Evolutionary conservation across 2,797 vertebrate species (phyloP).

Genomic region (Hafferia zeledoni): DNA sequence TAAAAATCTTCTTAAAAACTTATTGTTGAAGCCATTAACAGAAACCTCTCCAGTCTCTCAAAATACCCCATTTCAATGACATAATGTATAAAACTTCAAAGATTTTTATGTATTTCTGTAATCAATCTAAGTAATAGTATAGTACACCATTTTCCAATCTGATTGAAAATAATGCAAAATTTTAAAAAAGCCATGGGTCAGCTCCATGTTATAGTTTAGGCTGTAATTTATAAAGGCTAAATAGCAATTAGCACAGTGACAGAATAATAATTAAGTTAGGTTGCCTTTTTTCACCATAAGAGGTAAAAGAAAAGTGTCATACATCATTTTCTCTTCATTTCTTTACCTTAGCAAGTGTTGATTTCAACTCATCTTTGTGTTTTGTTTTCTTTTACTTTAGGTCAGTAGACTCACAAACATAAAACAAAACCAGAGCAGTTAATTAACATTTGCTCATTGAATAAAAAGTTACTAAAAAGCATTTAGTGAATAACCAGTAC

Average conservation of each 20-base stretch:
- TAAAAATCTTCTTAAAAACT: background rate
- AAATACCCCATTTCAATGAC: background rate
- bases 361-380: background rate
- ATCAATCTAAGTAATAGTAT: background rate
- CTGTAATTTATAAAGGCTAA: constrained; percentile 27
- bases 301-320: background rate
- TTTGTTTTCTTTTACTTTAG: background rate
- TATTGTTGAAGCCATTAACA: background rate
- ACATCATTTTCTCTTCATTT: background rate
- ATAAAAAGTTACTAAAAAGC: background rate
- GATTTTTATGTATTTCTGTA: background rate
- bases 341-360: background rate
- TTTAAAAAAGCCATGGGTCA: background rate
- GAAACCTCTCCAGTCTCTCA: background rate
- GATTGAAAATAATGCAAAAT: background rate
- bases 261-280: constrained; percentile 45
- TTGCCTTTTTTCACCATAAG: background rate
- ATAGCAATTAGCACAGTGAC: background rate
- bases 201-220: background rate
- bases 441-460: constrained; percentile 35
- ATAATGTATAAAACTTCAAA: background rate
- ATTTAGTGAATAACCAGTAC: background rate
- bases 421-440: constrained; percentile 1
- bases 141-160: background rate
- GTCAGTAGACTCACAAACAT: background rate